phyloP scores from a whole-genome alignment of 2,888 invertebrate genomes.

The Cosmia trapezina region DNA sequence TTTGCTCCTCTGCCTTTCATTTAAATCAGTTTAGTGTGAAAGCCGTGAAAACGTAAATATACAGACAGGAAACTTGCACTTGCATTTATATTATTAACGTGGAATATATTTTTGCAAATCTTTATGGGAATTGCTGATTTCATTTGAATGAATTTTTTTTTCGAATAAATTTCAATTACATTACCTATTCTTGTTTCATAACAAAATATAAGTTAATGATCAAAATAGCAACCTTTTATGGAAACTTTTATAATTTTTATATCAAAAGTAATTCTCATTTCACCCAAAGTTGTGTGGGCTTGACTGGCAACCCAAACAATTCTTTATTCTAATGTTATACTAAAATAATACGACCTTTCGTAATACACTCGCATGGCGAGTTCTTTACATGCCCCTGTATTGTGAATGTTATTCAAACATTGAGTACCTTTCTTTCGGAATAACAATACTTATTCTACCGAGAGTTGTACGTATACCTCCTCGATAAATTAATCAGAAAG shows the following conservation, averaged over 20 bases:
- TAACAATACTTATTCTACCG: conserved; percentile 11
- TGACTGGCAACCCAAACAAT: conserved; percentile 10
- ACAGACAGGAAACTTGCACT: too few relatives aligned
- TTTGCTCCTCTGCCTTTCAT: neutral
- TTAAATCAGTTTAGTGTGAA: neutral
- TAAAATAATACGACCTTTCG: conserved; percentile 41
- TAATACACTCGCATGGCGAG: conserved; percentile 27
- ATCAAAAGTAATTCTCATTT: neutral
- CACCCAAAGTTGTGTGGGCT: conserved; percentile 12
- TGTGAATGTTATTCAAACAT: conserved; percentile 31
- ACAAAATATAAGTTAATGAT: neutral
- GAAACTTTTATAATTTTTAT: neutral
- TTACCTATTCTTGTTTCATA: neutral
- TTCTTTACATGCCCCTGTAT: conserved; percentile 9
- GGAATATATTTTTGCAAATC: neutral
- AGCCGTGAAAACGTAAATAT: neutral
- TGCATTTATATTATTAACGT: neutral
- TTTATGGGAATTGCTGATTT: neutral
- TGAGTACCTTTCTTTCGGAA: conserved; percentile 13
- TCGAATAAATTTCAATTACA: neutral
- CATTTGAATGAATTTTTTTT: neutral
- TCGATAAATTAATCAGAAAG: neutral
- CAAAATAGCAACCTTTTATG: neutral
- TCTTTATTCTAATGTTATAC: conserved; percentile 27
- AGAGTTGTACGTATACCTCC: neutral